A percentile compares a stretch with the other conserved stretches of the same genome.
These are phyloP conservation scores for Hemithea aestivaria DNA, from an alignment of 2,888 invertebrate species.

Conservation along the genomic window DNA sequence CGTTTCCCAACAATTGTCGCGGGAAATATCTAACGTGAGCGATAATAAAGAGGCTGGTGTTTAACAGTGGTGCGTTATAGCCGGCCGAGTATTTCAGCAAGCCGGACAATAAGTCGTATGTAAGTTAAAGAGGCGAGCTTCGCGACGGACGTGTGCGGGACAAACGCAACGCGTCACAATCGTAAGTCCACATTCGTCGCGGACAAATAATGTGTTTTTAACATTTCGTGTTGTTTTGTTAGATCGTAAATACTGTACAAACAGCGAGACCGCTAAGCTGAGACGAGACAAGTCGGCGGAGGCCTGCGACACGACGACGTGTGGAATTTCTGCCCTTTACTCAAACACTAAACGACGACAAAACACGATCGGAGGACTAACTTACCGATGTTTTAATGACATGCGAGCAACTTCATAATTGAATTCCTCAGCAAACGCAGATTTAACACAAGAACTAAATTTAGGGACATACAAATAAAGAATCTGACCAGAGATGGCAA, in stretches of 20 bases:
- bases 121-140: conserved; percentile 62
- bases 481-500: no score
- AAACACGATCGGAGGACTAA: conserved; percentile 14
- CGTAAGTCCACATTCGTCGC: conserved; percentile 76
- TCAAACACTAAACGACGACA: conserved; percentile 42
- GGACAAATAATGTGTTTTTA: conserved; percentile 79
- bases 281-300: conserved; percentile 32
- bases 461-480: no score
- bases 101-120: conserved; percentile 68
- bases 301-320: conserved; percentile 53
- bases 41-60: conserved; percentile 61
- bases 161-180: conserved; percentile 68
- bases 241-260: conserved; percentile 77
- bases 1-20: conserved; percentile 49
- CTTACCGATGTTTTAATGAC: conserved; percentile 1
- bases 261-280: conserved; percentile 52
- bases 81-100: conserved; percentile 27
- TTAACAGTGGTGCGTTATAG: conserved; percentile 17
- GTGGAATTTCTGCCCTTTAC: conserved; percentile 61
- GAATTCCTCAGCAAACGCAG: no score
- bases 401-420: not conserved
- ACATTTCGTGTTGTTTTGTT: conserved; percentile 79
- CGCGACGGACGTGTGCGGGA: conserved; percentile 67
- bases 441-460: no score
- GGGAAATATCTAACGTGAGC: conserved; percentile 40